phyloP scores from a whole-genome alignment of 2,113 vertebrate species.

The Symphodus melops region DNA sequence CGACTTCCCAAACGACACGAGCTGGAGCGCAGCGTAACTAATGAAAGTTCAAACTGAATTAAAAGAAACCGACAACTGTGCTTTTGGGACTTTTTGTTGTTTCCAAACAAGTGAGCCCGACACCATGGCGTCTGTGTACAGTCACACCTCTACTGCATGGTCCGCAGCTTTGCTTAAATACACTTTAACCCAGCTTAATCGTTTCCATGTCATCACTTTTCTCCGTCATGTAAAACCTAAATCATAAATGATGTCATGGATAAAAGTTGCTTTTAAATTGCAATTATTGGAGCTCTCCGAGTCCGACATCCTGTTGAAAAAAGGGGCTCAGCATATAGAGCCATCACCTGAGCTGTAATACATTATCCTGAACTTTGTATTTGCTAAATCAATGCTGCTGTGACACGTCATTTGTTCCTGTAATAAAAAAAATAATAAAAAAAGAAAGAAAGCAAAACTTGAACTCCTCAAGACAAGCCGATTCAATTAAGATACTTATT shows the following conservation, averaged over 20 bases:
- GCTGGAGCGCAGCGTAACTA: too few species aligned
- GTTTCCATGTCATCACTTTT: neutral
- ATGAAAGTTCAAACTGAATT: too few species aligned
- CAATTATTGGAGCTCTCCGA: neutral
- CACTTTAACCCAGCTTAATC: neutral
- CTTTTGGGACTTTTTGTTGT: too few species aligned
- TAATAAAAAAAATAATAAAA: too few species aligned
- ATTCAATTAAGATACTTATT: conserved; percentile 17
- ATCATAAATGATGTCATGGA: neutral
- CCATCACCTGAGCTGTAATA: neutral
- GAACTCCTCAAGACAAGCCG: neutral
- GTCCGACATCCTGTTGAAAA: neutral
- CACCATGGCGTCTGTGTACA: too few species aligned
- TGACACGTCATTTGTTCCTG: neutral
- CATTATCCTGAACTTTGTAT: neutral
- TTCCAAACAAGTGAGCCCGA: too few species aligned
- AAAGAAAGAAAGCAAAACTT: neutral
- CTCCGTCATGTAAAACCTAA: neutral
- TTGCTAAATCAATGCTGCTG: neutral
- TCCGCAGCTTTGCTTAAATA: too few species aligned
- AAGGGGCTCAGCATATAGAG: neutral
- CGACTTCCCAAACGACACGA: too few species aligned
- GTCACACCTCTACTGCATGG: too few species aligned
- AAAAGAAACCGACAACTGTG: too few species aligned
- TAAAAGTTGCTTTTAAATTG: neutral